Conservation (phyloP, 2,797 vertebrate species). For the Ataeniobius toweri region DNA sequence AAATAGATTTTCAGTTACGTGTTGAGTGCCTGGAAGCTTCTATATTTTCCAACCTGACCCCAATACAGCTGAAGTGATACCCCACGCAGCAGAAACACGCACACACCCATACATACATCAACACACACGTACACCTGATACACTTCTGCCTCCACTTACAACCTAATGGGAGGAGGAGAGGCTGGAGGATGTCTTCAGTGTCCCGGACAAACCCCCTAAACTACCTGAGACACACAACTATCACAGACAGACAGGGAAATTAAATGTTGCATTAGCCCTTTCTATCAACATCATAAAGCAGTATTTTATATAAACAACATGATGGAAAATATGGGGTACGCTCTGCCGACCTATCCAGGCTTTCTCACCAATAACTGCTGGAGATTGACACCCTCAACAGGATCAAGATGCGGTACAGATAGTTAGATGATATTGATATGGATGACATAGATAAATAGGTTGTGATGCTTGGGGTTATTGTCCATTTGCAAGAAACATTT, state of each 20-base stretch:
- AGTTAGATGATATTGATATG: background rate
- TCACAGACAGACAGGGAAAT: slow-evolving; percentile 24
- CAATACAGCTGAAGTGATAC: slow-evolving; percentile 76
- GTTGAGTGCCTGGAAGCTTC: slow-evolving; percentile 84
- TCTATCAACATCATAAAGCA: background rate
- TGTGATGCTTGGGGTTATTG: too few relatives aligned
- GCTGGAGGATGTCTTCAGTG: slow-evolving; percentile 64
- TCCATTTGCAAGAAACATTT: too few relatives aligned
- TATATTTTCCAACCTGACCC: slow-evolving; percentile 83
- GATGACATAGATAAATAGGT: background rate
- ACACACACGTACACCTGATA: slow-evolving; percentile 47
- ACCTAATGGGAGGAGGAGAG: slow-evolving; percentile 72
- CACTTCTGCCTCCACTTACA: slow-evolving; percentile 73
- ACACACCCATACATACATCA: slow-evolving; percentile 28
- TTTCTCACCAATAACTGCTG: background rate
- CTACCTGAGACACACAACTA: slow-evolving; percentile 42
- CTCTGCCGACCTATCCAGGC: background rate
- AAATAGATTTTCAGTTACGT: slow-evolving; percentile 87
- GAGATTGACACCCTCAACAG: background rate
- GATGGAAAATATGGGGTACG: too few relatives aligned
- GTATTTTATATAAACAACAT: background rate
- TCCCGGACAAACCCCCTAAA: slow-evolving; percentile 53
- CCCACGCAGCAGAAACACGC: slow-evolving; percentile 54
- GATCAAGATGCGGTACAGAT: background rate
- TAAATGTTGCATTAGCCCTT: slow-evolving; percentile 8